A percentile compares a stretch with the other conserved stretches of the same genome.
Evolutionary conservation across 2,797 vertebrate species (phyloP).

Genomic region (Bufotes viridis): DNA sequence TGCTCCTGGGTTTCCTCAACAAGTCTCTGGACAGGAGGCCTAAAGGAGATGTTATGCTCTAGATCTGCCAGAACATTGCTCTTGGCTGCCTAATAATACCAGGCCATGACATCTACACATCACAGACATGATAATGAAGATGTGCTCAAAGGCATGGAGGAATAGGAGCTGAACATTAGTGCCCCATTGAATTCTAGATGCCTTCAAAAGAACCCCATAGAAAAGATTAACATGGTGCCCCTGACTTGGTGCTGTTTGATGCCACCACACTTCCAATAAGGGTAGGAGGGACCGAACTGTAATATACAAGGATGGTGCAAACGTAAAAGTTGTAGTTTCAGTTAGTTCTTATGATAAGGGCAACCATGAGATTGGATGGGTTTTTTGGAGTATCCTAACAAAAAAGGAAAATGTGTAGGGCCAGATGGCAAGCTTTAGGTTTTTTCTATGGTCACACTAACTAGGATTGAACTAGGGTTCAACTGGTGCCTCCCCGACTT

Average conservation of each 20-base stretch:
- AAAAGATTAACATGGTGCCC: background rate
- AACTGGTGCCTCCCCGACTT: no score
- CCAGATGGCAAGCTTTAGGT: no score
- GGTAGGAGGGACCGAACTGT: background rate
- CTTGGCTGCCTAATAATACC: background rate
- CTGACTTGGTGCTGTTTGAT: background rate
- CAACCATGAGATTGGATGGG: no score
- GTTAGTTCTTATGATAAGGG: no score
- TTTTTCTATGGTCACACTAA: no score
- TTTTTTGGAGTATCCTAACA: no score
- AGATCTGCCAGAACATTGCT: background rate
- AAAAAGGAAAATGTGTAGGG: no score
- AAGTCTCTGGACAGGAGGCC: background rate
- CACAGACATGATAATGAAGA: background rate
- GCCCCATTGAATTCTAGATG: background rate
- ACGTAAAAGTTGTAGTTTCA: no score
- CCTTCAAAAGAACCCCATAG: background rate
- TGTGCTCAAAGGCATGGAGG: background rate
- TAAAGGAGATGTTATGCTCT: background rate
- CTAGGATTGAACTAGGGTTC: no score
- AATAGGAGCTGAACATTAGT: background rate
- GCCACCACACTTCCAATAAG: background rate
- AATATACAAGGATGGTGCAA: no score
- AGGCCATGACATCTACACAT: background rate
- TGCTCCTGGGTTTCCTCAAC: background rate